Evolutionary conservation across 2,888 invertebrate species (phyloP).

Genomic region (Carabus problematicus): DNA sequence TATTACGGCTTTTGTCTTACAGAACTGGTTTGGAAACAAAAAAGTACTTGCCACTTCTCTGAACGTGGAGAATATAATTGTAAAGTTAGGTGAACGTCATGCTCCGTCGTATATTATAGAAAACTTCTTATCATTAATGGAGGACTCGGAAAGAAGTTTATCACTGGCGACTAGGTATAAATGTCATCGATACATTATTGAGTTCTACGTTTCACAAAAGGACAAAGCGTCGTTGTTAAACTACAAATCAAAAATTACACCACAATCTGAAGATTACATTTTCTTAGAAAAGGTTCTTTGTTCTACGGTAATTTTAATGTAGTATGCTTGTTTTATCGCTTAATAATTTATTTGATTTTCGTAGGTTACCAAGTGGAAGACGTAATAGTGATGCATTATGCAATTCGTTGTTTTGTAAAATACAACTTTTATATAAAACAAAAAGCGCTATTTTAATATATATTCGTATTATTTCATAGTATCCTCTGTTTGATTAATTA

Average conservation of each 20-base stretch:
- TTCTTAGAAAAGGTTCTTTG: constrained; percentile 74
- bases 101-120: constrained; percentile 59
- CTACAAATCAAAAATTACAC: constrained; percentile 68
- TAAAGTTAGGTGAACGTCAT: constrained; percentile 52
- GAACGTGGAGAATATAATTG: constrained; percentile 52
- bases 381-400: too few species aligned
- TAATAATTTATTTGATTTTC: too few species aligned
- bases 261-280: constrained; percentile 74
- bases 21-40: constrained; percentile 65
- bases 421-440: too few species aligned
- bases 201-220: constrained; percentile 66
- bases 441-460: too few species aligned
- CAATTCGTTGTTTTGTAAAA: too few species aligned
- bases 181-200: constrained; percentile 72
- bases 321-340: too few species aligned
- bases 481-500: too few species aligned
- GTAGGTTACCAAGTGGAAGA: too few species aligned
- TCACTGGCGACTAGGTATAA: constrained; percentile 69
- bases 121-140: constrained; percentile 52
- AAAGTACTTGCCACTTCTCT: constrained; percentile 53
- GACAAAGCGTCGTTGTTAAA: constrained; percentile 68
- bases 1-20: constrained; percentile 44
- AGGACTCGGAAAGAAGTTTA: constrained; percentile 63
- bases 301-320: constrained; percentile 46
- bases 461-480: too few species aligned